Conservation (phyloP, 2,797 vertebrate genomes). For the Pachyuromys duprasi region DNA sequence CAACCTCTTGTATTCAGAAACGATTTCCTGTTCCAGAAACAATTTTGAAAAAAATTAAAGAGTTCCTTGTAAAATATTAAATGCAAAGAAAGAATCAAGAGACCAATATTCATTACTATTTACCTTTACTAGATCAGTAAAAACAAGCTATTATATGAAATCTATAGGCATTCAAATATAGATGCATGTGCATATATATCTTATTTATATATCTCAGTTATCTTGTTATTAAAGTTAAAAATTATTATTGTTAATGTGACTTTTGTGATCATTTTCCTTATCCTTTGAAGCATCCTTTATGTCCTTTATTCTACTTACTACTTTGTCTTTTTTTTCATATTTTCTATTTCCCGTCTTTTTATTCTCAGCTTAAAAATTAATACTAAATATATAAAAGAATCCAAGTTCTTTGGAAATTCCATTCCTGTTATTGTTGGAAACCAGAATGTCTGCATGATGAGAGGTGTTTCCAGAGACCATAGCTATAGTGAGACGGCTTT, state of each 20-base stretch:
- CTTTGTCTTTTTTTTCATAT: not conserved
- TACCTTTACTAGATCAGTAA: constrained; percentile 50
- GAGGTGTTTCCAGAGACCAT: not conserved
- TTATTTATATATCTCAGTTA: not conserved
- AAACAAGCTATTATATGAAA: constrained; percentile 44
- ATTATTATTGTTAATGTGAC: constrained; percentile 62
- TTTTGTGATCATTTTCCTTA: not conserved
- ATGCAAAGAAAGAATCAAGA: constrained; percentile 55
- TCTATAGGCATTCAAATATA: not conserved
- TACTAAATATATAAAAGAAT: not conserved
- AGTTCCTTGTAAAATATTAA: constrained; percentile 44
- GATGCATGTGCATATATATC: not conserved
- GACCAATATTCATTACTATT: not conserved
- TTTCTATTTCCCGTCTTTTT: not conserved
- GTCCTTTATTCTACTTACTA: not conserved
- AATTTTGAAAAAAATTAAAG: not conserved
- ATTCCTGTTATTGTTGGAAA: not conserved
- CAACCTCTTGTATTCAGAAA: too few relatives aligned
- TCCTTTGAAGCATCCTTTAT: not conserved
- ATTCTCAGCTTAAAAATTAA: not conserved
- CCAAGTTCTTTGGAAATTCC: not conserved
- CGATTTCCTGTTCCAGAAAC: too few relatives aligned
- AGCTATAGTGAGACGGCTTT: not conserved
- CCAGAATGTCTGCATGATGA: not conserved
- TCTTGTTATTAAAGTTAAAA: not conserved